Evolutionary conservation across 2,797 vertebrate genomes (phyloP), one percentile per base, ranked within the genome.

Genomic region (Sebastiscus tertius): DNA sequence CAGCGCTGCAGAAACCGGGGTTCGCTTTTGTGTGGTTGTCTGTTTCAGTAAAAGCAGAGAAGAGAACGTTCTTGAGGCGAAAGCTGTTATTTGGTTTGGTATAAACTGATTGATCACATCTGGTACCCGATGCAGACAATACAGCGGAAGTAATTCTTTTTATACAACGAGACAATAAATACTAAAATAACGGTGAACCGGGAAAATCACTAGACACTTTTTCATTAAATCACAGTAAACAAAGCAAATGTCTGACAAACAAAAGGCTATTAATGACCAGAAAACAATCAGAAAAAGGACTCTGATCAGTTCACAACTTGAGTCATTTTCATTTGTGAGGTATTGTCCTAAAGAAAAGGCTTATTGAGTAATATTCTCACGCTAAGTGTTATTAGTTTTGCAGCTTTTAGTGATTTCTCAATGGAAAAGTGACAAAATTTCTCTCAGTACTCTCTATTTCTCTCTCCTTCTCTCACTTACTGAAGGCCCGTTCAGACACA

Each of bases 11-110:
- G 52, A 77, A 31, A 6, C 22, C 14, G 9, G 6, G 59, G 29
- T 74, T 70, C 14, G 39, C 54, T 78, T 82, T 73, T 34, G 39
- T 80, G 75, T 68, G 83, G 75, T 55, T 39, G 61, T 69, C 11
- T 64, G 33, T 79, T 70, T 77, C 46, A 77, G 31, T 80, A 42
- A 85, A 74, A 72, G 61, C 18, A 60, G 11, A 64, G 18, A 67
- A 42, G 16, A 73, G 54, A 77, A 81, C 33, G 54, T 64, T 46
- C 26, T 64, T 59, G 24, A 33, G 68, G 6, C 29, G 9, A 61
- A 85, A 52, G n/a, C 56, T 16, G 2, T 60, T 22, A 46, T 64
- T 54, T 31, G 42, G 49, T 71, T 26, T 5, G 5, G 9, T 24
- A 55, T 11, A 63, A 73, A 64, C 11, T 46, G 46, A 63, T 16